These are phyloP conservation scores for Onychomys leucogaster DNA, from an alignment of 2,797 vertebrate genomes.

Conservation along the genomic window DNA sequence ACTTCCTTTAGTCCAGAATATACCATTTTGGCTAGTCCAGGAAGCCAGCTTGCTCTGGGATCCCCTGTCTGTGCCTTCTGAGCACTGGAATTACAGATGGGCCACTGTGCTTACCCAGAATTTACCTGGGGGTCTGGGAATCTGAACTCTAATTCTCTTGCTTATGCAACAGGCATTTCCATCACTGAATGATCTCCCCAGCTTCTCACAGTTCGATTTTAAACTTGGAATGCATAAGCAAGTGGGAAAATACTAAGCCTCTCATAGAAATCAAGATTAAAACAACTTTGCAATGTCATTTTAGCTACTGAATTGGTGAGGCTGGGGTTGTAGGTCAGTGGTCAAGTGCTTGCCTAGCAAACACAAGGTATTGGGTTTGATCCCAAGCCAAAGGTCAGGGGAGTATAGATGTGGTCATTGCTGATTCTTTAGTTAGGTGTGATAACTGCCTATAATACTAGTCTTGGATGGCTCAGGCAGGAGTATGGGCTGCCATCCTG, in stretches of 20 bases:
- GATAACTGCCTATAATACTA: background rate
- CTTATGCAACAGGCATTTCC: background rate
- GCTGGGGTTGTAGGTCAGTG: background rate
- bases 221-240: background rate
- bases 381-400: background rate
- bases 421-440: background rate
- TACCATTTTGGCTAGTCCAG: background rate
- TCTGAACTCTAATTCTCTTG: background rate
- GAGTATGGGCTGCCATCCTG: background rate
- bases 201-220: background rate
- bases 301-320: background rate
- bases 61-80: background rate
- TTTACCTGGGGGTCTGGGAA: background rate
- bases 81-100: background rate
- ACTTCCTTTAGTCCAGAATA: background rate
- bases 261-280: no score
- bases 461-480: background rate
- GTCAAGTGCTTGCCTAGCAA: background rate
- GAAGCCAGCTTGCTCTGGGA: background rate
- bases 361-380: background rate
- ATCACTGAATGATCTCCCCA: background rate
- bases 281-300: background rate
- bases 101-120: background rate
- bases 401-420: background rate
- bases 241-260: background rate